Percentiles rank a stretch among this genome's conserved stretches.
phyloP scores from a whole-genome alignment of 2,888 invertebrate species.

The Parapristionchus giblindavisi region DNA sequence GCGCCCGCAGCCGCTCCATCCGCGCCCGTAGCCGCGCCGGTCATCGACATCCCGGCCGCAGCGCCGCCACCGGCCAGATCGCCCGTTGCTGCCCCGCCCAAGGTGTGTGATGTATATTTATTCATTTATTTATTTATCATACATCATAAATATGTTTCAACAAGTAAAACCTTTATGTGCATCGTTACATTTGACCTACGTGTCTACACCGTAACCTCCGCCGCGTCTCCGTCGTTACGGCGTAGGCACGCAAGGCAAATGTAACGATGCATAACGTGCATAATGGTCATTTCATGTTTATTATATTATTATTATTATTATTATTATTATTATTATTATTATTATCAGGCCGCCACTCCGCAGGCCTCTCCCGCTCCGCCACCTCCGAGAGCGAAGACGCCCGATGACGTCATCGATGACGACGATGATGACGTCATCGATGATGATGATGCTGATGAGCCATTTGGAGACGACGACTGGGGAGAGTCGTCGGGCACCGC shows the following conservation, averaged over 20 bases:
- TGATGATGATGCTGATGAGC: slow-evolving; percentile 4
- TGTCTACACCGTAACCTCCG: neutral
- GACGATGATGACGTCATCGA: slow-evolving; percentile 39
- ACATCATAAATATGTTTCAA: too few species aligned
- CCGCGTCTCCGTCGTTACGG: slow-evolving; percentile 5
- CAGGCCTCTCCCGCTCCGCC: slow-evolving; percentile 39
- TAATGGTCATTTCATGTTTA: too few species aligned
- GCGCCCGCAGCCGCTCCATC: slow-evolving; percentile 10
- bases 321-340: too few species aligned
- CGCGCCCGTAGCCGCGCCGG: slow-evolving; percentile 12
- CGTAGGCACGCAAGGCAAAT: too few species aligned
- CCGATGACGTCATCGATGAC: slow-evolving; percentile 16
- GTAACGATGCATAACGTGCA: too few species aligned
- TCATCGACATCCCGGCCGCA: neutral
- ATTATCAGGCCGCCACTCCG: neutral
- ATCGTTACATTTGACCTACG: neutral
- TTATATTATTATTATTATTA: too few species aligned
- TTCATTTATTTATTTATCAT: neutral
- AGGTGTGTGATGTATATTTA: neutral
- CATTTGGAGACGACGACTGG: slow-evolving; percentile 29
- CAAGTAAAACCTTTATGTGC: too few species aligned
- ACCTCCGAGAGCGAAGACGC: slow-evolving; percentile 18
- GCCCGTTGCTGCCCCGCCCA: slow-evolving; percentile 9
- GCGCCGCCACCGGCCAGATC: slow-evolving; percentile 9
- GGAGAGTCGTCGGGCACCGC: slow-evolving; percentile 11